A percentile compares a stretch with the other conserved stretches of the same genome.
These are phyloP conservation scores for Oncorhynchus tshawytscha DNA, from an alignment of 2,113 vertebrate species.

Conservation along the genomic window DNA sequence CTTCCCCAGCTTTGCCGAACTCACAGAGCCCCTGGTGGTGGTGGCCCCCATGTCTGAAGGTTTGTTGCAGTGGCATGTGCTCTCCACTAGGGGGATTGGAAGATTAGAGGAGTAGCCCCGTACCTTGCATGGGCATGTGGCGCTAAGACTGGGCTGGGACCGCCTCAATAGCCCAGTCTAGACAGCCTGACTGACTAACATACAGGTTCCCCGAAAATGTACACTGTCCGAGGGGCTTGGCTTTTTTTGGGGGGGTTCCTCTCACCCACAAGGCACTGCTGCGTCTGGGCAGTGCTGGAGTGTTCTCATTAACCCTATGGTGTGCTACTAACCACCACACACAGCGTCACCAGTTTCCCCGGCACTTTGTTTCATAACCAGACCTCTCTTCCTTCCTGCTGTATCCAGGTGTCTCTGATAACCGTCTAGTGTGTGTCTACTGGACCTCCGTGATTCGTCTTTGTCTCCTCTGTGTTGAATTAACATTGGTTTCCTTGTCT, in stretches of 20 bases:
- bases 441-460: slow-evolving; percentile 13
- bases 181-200: slow-evolving; percentile 58
- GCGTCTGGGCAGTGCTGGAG: slow-evolving; percentile 7
- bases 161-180: slow-evolving; percentile 11
- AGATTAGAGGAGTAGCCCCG: slow-evolving; percentile 25
- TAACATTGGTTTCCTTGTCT: slow-evolving; percentile 40
- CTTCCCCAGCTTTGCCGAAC: slow-evolving; percentile 73
- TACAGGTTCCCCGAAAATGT: slow-evolving; percentile 20
- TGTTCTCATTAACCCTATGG: slow-evolving; percentile 57
- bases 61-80: slow-evolving; percentile 64
- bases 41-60: slow-evolving; percentile 60
- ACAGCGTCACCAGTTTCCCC: neutral
- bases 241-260: slow-evolving; percentile 27
- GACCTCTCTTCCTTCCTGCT: slow-evolving; percentile 7
- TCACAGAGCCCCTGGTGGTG: slow-evolving; percentile 50
- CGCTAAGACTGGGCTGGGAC: slow-evolving; percentile 34
- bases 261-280: slow-evolving; percentile 27
- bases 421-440: slow-evolving; percentile 26
- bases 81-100: slow-evolving; percentile 8
- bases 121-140: slow-evolving; percentile 55
- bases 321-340: slow-evolving; percentile 62
- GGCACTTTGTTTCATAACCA: slow-evolving; percentile 11
- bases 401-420: slow-evolving; percentile 37
- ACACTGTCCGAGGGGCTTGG: slow-evolving; percentile 35
- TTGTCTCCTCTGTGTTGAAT: slow-evolving; percentile 21